Evolutionary conservation across 2,113 vertebrate species (phyloP).

Genomic region (Halcyon malimbica): DNA sequence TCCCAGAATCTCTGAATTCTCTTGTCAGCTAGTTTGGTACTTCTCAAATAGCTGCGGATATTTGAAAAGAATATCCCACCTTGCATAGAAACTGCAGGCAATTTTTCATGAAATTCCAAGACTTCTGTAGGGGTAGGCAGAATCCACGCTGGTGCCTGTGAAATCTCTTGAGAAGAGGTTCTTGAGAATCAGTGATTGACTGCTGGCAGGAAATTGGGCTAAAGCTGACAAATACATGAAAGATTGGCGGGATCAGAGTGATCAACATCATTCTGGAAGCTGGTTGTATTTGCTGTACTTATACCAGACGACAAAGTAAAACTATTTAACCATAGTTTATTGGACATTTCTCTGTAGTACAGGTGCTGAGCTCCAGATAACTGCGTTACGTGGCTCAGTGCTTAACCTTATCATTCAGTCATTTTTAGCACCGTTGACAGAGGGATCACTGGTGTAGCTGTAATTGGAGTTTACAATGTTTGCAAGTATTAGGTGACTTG

Average conservation of each 20-base stretch:
- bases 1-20: neutral
- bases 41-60: neutral
- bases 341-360: slow-evolving; percentile 52
- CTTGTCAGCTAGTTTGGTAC: neutral
- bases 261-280: slow-evolving; percentile 38
- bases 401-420: slow-evolving; percentile 54
- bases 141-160: neutral
- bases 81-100: neutral
- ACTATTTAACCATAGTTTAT: slow-evolving; percentile 53
- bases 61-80: neutral
- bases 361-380: slow-evolving; percentile 39
- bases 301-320: slow-evolving; percentile 16
- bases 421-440: slow-evolving; percentile 51
- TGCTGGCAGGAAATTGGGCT: neutral
- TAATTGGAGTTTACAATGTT: slow-evolving; percentile 65
- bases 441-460: slow-evolving; percentile 52
- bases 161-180: neutral
- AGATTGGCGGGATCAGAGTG: slow-evolving; percentile 3
- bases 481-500: slow-evolving; percentile 62
- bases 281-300: slow-evolving; percentile 46
- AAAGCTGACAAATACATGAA: slow-evolving; percentile 21
- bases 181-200: neutral
- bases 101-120: neutral
- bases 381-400: neutral
- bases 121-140: neutral